Evolutionary conservation across 2,113 vertebrate genomes (phyloP), one percentile per base, ranked within the genome.

Genomic region (Trematocara unimaculatum): DNA sequence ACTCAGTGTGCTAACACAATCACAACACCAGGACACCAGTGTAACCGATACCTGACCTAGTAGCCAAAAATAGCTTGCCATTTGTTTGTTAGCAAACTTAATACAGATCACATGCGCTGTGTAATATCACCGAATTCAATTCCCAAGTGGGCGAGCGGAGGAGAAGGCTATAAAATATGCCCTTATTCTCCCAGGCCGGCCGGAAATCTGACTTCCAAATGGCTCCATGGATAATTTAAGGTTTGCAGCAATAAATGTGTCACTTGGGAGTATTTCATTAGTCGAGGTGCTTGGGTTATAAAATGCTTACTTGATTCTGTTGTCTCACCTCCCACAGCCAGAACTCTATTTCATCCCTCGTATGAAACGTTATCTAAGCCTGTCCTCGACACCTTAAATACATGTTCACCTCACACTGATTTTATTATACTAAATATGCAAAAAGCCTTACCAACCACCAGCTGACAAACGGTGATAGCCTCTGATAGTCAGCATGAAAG

Each of bases 251-350:
- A 88, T 95, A 94, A 94, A 93, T 81, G 90, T 90, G 88, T 91
- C 70, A 58, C 64, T 62, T 83, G 89, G 86, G 84, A 40, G 85
- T 93, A 93, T 95, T 94, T 96, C 90, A 94, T 91, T 85, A 74
- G 35, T 40, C 3, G 15, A 92, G 54, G 84, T 17, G 38, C 90
- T 86, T 11, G 8, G 84, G 84, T 91, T 91, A 88, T 92, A 83
- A 94, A 94, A 84, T 38, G 79, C 83, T 92, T 55, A 72, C 88
- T 91, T 88, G 87, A 74, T 86, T 90, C 80, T 84, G 81, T 91
- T 94, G 93, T 93, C 90, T 94, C 94, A 91, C 90, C 91, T 91
- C 91, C 91, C 90, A 93, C 92, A 86, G 62, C 74, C 15, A 53
- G 58, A 91, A 82, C 56, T 18, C 56, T 90, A 90, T 91, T 91